These are phyloP conservation scores for Bergia puertoricense DNA, from an alignment of 92 coral and sea anemone genomes.

Conservation along the genomic window DNA sequence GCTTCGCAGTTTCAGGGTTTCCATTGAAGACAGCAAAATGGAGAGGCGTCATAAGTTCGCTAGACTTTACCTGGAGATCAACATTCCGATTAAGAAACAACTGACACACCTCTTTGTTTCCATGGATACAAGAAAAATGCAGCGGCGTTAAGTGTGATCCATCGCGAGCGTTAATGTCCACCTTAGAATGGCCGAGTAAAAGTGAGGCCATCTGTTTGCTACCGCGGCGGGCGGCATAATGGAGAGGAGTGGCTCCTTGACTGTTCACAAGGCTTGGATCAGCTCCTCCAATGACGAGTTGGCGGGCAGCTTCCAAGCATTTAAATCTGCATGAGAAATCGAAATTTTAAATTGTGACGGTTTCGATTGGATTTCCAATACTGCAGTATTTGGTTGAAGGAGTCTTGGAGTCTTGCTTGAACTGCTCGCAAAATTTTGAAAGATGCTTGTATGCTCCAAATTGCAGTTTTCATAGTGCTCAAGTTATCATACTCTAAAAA, in stretches of 20 bases:
- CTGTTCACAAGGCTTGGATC: slow-evolving; percentile 56
- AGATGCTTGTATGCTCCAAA: no score
- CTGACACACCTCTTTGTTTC: slow-evolving; percentile 72
- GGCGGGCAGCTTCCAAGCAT: slow-evolving; percentile 56
- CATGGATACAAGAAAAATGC: slow-evolving; percentile 76
- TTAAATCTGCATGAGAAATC: slow-evolving; percentile 52
- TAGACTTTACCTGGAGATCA: slow-evolving; percentile 49
- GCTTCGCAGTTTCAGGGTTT: slow-evolving; percentile 55
- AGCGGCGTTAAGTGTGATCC: slow-evolving; percentile 65
- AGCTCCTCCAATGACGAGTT: slow-evolving; percentile 69
- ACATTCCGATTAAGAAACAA: slow-evolving; percentile 61
- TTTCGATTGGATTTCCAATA: no score
- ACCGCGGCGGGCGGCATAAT: slow-evolving; percentile 74
- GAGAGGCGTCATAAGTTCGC: slow-evolving; percentile 69
- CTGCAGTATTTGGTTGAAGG: neutral
- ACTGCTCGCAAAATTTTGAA: no score
- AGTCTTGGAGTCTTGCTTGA: no score
- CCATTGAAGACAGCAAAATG: slow-evolving; percentile 67
- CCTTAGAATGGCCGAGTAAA: slow-evolving; percentile 49
- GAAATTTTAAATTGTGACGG: neutral
- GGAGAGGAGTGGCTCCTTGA: slow-evolving; percentile 72
- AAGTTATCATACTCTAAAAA: no score
- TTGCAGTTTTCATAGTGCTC: no score
- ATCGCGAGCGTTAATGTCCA: slow-evolving; percentile 60
- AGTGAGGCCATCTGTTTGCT: slow-evolving; percentile 55